A percentile compares a stretch with the other conserved stretches of the same genome.
Conservation (phyloP, 2,888 invertebrate species). For the Amiota minor region DNA sequence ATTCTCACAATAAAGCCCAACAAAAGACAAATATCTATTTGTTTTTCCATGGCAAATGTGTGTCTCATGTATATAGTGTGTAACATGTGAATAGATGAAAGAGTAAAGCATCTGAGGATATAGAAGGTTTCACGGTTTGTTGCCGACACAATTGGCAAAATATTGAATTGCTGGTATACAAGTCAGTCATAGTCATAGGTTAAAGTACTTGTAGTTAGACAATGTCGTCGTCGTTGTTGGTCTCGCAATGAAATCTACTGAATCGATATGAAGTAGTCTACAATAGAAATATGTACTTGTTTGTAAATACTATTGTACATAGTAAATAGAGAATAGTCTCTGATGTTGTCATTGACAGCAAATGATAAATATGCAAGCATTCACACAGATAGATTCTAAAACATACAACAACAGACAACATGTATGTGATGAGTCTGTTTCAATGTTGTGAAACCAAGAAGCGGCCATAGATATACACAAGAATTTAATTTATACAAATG, state of each 20-base stretch:
- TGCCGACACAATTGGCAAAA: slow-evolving; percentile 48
- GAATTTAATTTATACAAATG: slow-evolving; percentile 65
- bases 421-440: not conserved
- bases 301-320: not conserved
- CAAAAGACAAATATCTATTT: slow-evolving; percentile 20
- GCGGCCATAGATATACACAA: slow-evolving; percentile 16
- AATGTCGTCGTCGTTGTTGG: not conserved
- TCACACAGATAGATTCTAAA: slow-evolving; percentile 29
- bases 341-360: slow-evolving; percentile 51
- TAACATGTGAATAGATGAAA: not conserved
- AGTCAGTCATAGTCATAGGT: not conserved
- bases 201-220: too few relatives aligned
- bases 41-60: not conserved
- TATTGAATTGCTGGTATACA: slow-evolving; percentile 42
- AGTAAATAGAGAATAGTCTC: not conserved
- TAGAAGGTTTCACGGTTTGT: slow-evolving; percentile 22
- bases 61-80: not conserved
- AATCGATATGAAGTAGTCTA: slow-evolving; percentile 16
- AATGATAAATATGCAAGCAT: slow-evolving; percentile 47
- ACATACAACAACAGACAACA: slow-evolving; percentile 41
- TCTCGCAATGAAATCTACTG: not conserved
- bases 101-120: too few relatives aligned
- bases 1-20: slow-evolving; percentile 41
- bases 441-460: not conserved
- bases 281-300: not conserved